These are phyloP conservation scores for Diaprepes abbreviatus DNA, from an alignment of 2,888 invertebrate species.

Conservation along the genomic window DNA sequence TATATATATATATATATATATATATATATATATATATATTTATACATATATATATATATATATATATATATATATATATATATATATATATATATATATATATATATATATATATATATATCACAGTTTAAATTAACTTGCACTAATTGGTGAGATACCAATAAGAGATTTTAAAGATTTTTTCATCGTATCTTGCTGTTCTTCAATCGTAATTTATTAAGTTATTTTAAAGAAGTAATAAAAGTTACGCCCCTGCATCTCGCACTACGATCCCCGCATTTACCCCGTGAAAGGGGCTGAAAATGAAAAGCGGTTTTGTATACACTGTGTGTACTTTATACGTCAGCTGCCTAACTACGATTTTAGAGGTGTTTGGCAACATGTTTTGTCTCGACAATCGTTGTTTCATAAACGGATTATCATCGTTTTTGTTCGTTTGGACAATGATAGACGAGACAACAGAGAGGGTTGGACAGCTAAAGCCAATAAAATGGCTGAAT, in stretches of 20 bases:
- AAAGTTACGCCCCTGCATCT: constrained; percentile 17
- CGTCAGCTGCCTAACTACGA: constrained; percentile 57
- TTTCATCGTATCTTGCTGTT: no score
- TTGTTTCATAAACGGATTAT: constrained; percentile 47
- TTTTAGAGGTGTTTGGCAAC: constrained; percentile 58
- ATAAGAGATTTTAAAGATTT: no score
- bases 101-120: no score
- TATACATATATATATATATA: no score
- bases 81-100: no score
- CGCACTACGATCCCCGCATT: not conserved
- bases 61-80: no score
- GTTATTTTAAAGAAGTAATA: no score
- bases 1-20: no score
- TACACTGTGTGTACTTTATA: constrained; percentile 53
- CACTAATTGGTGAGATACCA: no score
- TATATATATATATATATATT: no score
- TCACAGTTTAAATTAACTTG: no score
- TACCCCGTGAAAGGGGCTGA: constrained; percentile 15
- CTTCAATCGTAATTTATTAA: no score
- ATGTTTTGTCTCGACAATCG: constrained; percentile 43
- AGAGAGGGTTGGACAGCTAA: constrained; percentile 19
- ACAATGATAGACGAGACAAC: constrained; percentile 28
- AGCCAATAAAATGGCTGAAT: constrained; percentile 11
- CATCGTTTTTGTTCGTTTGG: constrained; percentile 38
- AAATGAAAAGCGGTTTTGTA: constrained; percentile 44